Percentiles rank a stretch among this genome's conserved stretches.
phyloP scores from a whole-genome alignment of 2,888 invertebrate genomes.

The Hesperia comma region DNA sequence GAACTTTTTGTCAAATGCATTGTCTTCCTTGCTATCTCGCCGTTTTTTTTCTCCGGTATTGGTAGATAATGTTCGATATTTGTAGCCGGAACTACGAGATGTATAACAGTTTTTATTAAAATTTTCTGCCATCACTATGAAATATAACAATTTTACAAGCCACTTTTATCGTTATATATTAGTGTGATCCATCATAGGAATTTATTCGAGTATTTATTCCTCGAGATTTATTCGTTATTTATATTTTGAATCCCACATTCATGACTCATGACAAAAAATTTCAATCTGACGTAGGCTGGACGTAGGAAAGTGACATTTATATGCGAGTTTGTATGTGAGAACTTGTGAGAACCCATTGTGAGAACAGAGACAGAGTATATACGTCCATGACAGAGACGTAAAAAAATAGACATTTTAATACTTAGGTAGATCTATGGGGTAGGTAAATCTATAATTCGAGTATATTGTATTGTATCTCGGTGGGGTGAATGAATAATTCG shows the following conservation, averaged over 20 bases:
- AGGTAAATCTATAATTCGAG: too few species aligned
- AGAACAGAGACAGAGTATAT: too few species aligned
- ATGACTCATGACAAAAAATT: not conserved
- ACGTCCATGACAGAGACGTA: too few species aligned
- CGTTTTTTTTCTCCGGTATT: constrained; percentile 63
- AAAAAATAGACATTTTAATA: too few species aligned
- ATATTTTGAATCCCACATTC: not conserved
- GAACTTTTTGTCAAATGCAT: constrained; percentile 60
- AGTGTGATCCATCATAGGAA: not conserved
- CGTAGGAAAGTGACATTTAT: too few species aligned
- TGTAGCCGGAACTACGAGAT: constrained; percentile 67
- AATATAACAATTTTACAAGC: constrained; percentile 1
- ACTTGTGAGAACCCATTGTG: too few species aligned
- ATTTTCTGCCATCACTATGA: constrained; percentile 57
- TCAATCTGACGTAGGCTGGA: not conserved
- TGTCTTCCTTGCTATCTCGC: constrained; percentile 52
- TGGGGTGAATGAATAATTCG: too few species aligned
- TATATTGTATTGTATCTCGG: too few species aligned
- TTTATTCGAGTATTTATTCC: not conserved
- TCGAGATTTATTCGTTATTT: not conserved
- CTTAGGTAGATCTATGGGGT: too few species aligned
- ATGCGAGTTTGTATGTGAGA: too few species aligned
- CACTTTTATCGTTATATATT: constrained; percentile 7
- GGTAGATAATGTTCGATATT: constrained; percentile 70
- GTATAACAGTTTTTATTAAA: constrained; percentile 72